These are phyloP conservation scores for Megaceryle alcyon DNA, from an alignment of 2,797 vertebrate genomes.

Conservation along the genomic window DNA sequence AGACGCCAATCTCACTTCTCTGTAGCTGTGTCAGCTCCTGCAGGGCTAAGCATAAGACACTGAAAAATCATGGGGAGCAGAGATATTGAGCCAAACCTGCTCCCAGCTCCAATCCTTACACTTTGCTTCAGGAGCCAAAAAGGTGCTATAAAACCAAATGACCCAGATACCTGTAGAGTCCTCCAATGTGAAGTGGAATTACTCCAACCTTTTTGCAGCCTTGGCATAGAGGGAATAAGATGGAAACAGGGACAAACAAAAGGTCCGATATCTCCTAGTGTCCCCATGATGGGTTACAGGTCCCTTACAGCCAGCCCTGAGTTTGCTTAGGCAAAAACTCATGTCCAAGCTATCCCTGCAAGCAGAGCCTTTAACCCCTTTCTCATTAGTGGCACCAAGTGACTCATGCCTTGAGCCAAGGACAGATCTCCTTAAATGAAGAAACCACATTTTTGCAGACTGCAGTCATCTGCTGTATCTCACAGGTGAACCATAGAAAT, in stretches of 20 bases:
- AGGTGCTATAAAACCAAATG: neutral
- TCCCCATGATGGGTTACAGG: neutral
- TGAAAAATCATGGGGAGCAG: slow-evolving; percentile 6
- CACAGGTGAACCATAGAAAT: neutral
- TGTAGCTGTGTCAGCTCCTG: slow-evolving; percentile 58
- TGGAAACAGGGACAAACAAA: neutral
- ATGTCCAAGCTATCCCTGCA: neutral
- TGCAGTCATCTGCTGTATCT: neutral
- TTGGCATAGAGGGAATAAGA: neutral
- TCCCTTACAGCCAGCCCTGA: neutral
- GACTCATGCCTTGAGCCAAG: accelerated
- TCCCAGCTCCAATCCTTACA: neutral
- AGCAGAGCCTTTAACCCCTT: neutral
- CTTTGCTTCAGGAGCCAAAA: neutral
- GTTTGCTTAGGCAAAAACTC: neutral
- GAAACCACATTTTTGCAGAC: neutral
- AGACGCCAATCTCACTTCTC: slow-evolving; percentile 50
- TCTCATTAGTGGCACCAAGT: neutral
- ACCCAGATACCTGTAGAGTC: neutral
- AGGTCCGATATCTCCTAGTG: neutral
- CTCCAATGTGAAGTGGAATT: neutral
- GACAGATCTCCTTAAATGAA: neutral
- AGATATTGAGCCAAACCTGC: slow-evolving; percentile 30
- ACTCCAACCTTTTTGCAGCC: neutral
- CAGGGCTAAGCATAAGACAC: slow-evolving; percentile 46